Evolutionary conservation across 92 coral and sea anemone species (phyloP), one percentile per base, ranked within the genome.

Genomic region (Anthopleura xanthogrammica): DNA sequence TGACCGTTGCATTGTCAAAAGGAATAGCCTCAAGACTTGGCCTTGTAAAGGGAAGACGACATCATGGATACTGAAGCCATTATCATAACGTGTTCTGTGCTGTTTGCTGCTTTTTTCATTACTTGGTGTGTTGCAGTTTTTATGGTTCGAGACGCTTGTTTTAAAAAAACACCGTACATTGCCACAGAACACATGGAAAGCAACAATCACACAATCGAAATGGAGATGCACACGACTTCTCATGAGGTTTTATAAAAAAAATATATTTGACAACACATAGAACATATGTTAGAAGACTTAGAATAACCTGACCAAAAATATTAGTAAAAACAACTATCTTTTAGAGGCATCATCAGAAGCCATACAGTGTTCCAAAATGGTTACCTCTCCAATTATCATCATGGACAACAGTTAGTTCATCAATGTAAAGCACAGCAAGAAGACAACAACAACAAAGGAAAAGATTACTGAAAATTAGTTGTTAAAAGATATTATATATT

Each of bases 91-190:
- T 68, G 77, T 19, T 46, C 84, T 0, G 77, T 41, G 4, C 52
- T 81, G 6, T 70, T 81, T 58, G 84, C 84, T 22, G 24, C 74
- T 23, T 70, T 81, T 24, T 48, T 81, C 56, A n/a, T 81, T 48
- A 42, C 36, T 3, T 81, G 82, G 82, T 79, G 82, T 60, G 82
- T 79, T 56, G 82, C 54, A 24, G 29, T 79, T 16, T 54, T 79
- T 19, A 58, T 16, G 46, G 12, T 40, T 12, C 74, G 82, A 16
- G 72, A 29, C 3, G 48, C 73, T 16, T 79, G 82, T 56, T 57
- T 79, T 29, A 42, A 71, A 13, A 46, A 46, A 3, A 48, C 7
- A 4, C 82, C 71, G 9, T 79, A 29, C 54, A 57, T 79, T 3
- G 40, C 66, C 12, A 29, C 66, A 36, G 80, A 42, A 16, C 42